These are phyloP conservation scores for Vultur gryphus DNA, from an alignment of 2,797 vertebrate species.

Conservation along the genomic window DNA sequence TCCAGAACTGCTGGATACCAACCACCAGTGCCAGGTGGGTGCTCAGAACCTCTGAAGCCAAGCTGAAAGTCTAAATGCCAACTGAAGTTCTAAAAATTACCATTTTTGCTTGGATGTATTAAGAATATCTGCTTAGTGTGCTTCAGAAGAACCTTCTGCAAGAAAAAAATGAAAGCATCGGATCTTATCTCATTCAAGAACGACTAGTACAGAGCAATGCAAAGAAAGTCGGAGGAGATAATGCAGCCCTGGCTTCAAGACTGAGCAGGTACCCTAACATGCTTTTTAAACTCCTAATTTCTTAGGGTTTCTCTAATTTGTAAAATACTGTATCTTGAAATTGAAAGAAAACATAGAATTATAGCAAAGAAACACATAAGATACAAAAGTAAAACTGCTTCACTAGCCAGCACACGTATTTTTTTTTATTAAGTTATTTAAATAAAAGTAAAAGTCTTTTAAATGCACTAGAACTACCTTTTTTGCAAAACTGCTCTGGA, in stretches of 20 bases:
- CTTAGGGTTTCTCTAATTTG: neutral
- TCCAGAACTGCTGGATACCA: neutral
- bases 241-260: neutral
- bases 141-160: neutral
- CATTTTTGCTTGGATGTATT: neutral
- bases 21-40: neutral
- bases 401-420: neutral
- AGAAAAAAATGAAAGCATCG: neutral
- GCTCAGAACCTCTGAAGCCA: neutral
- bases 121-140: neutral
- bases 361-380: neutral
- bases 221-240: neutral
- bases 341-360: neutral
- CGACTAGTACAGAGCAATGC: neutral
- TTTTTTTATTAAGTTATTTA: neutral
- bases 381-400: neutral
- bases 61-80: neutral
- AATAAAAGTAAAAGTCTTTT: neutral
- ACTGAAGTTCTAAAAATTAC: neutral
- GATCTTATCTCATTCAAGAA: neutral
- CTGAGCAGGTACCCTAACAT: neutral
- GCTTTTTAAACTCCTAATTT: neutral
- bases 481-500: neutral
- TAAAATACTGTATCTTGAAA: neutral
- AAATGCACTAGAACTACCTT: neutral